Evolutionary conservation across 2,888 invertebrate genomes (phyloP), one percentile per base, ranked within the genome.

Genomic region (Luperina testacea): DNA sequence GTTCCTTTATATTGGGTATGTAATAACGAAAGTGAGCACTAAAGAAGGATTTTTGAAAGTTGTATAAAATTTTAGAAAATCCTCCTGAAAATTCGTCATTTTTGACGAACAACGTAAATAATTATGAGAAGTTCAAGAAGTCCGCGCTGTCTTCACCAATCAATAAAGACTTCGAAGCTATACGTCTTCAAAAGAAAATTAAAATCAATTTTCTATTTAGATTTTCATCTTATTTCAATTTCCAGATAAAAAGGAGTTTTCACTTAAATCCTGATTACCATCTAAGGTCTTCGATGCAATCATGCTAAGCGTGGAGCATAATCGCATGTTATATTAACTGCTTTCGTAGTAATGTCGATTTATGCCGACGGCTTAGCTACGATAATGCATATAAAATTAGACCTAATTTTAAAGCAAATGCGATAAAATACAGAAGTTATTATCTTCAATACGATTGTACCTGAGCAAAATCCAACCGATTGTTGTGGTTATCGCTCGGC

Each of bases 381-480:
- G 24, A 65, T 42, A 68, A 63, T 68, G 32, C 42, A 57, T 63
- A 38, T 59, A 42, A 70, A 70, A 67, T 17, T 17, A 27, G 9
- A 38, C 15, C 48, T 64, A 17, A 70, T 72, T 70, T 70, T 32
- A 24, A 13, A 48, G 2, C 27, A 45, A 81, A 75, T 53, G 42
- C 17, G 51, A 74, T 72, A 65, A 65, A 81, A 79, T 51, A 65
- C 64, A 57, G 24, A 74, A 81, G 61, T 45, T 61, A 78, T 79
- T 84, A 84, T 84, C 80, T 72, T 84, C 51, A 72, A 84, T 70
- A 80, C 51, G 27, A 84, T 84, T 59, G 59, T 79, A 79, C 17
- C 17, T 45, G 59, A 70, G 64, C n/a, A 42, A 24, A 80, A 84
- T 80, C 80, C 69, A 45, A 80, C 78, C 64, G 64, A 81, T 78